Evolutionary conservation across 2,797 vertebrate species (phyloP).

Genomic region (Schizopygopsis malacanthus): DNA sequence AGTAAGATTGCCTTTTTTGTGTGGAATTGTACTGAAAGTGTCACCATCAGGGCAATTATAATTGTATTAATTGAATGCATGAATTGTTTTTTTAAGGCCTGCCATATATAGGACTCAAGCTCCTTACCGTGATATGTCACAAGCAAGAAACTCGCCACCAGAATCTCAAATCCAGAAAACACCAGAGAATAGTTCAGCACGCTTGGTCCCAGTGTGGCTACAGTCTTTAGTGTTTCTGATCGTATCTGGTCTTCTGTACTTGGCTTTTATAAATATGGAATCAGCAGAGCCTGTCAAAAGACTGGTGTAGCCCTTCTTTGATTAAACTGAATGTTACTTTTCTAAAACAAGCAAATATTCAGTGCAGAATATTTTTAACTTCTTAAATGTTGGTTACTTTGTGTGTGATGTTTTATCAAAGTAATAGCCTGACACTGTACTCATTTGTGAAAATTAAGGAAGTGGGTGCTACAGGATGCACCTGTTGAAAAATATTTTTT

Average conservation of each 20-base stretch:
- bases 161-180: constrained; percentile 40
- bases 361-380: not conserved
- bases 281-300: constrained; percentile 62
- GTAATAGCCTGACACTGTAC: not conserved
- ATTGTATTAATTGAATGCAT: not conserved
- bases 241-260: constrained; percentile 70
- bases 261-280: constrained; percentile 77
- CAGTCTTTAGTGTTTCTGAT: constrained; percentile 75
- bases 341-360: not conserved
- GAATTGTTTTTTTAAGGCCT: constrained; percentile 56
- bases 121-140: constrained; percentile 58
- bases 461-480: constrained; percentile 33
- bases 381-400: not conserved
- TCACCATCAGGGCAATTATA: not conserved
- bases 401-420: not conserved
- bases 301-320: constrained; percentile 51
- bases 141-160: constrained; percentile 53
- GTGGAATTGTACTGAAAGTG: not conserved
- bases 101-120: constrained; percentile 62
- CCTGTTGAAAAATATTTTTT: constrained; percentile 17
- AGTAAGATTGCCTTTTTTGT: constrained; percentile 58
- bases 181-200: constrained; percentile 54
- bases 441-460: not conserved
- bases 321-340: not conserved
- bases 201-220: constrained; percentile 74